phyloP scores from a whole-genome alignment of 2,797 vertebrate genomes.

The Iguana delicatissima region DNA sequence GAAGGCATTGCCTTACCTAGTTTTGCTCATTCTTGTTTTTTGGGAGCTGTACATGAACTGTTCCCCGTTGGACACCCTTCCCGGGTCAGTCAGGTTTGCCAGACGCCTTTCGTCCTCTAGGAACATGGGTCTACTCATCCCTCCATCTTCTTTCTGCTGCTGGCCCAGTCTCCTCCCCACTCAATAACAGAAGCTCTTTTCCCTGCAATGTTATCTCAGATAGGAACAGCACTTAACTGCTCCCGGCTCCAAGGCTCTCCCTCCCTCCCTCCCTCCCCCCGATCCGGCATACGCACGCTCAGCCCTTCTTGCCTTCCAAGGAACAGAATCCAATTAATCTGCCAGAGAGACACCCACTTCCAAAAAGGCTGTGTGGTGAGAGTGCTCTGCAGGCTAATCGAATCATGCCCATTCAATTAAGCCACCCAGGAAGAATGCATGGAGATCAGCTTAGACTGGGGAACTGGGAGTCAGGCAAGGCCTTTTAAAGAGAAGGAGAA shows the following conservation, averaged over 20 bases:
- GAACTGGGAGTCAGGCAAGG: neutral
- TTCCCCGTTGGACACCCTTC: neutral
- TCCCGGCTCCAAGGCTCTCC: neutral
- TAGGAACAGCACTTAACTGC: constrained; percentile 13
- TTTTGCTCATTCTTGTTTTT: neutral
- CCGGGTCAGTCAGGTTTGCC: neutral
- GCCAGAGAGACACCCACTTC: neutral
- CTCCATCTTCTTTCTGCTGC: neutral
- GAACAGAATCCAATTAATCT: neutral
- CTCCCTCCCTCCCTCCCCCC: neutral
- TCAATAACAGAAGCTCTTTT: neutral
- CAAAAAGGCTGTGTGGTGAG: neutral
- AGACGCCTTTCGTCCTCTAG: neutral
- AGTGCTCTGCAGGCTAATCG: constrained; percentile 21
- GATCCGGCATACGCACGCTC: neutral
- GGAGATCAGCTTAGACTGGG: neutral
- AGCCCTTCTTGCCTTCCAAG: neutral
- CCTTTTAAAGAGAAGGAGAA: neutral
- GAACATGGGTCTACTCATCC: neutral
- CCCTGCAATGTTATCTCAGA: constrained; percentile 15
- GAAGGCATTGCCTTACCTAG: neutral
- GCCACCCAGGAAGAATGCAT: constrained; percentile 33
- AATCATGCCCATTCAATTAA: constrained; percentile 43
- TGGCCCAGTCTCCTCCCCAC: neutral
- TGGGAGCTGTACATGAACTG: neutral